Conservation (phyloP, 2,113 vertebrate species). For the Varanus salvator region DNA sequence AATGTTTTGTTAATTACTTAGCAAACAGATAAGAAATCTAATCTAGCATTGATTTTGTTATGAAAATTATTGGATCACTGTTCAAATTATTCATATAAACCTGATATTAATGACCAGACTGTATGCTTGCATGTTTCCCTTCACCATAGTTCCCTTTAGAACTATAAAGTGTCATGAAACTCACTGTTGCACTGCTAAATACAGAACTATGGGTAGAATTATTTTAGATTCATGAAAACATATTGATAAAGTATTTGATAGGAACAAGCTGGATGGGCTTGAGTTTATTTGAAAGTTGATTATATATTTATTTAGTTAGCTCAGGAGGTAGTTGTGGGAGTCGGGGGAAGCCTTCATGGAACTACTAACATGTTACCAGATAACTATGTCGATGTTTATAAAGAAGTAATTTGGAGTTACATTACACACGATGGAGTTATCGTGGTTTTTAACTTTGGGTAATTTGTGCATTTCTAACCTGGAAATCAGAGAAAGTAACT, state of each 20-base stretch:
- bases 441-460: neutral
- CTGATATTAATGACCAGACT: neutral
- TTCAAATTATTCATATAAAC: constrained; percentile 7
- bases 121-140: neutral
- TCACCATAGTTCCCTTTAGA: neutral
- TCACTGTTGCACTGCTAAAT: neutral
- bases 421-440: neutral
- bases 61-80: neutral
- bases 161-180: neutral
- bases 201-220: neutral
- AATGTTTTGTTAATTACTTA: constrained; percentile 12
- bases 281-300: neutral
- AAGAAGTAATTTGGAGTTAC: neutral
- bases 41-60: neutral
- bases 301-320: neutral
- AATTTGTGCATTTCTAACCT: neutral
- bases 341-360: neutral
- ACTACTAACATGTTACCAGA: neutral
- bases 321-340: neutral
- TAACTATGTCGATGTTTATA: neutral
- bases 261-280: neutral
- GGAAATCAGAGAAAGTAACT: neutral
- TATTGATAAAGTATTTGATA: neutral
- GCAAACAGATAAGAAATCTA: neutral
- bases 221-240: neutral